Base-by-base conservation (phyloP, 2,888 invertebrate species). In the Machimus atricapillus region DNA sequence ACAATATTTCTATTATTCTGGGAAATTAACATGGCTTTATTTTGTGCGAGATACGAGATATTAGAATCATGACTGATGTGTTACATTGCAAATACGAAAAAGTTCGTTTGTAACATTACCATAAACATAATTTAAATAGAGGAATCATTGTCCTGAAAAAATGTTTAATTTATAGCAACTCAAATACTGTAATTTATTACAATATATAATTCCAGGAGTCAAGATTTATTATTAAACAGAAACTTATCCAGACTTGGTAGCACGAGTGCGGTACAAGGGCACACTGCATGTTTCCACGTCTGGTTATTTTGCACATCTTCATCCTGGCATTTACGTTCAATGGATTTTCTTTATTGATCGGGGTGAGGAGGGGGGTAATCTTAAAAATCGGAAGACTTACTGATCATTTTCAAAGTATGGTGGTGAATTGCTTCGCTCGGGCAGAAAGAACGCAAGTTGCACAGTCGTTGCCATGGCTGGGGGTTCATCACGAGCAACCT, bases 391-490 rank as follows among this genome's bases (percentile, higher is more conserved):
- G 31, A 81, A 74, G 34, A 94, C 95, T 94, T 93, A 96, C 96
- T 95, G 95, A 91, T 95, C 95, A 91, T 95, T 96, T 91, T 96
- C 96, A 92, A 96, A 96, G 92, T 96, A 96, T 16, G 96, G 96
- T 86, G 96, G 95, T 46, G 95, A 95, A 91, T 96, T 96, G 88
- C 95, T 95, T 76, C 95, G 94, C 90, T 96, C 96, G n/a, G 96
- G 96, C 86, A 96, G 93, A 88, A 97, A 95, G 89, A 98, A 95
- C 14, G 97, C 97, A 87, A 98, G 94, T 91, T 96, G 96, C 7
- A 97, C 97, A 0, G 96, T 96, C 1, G 96, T 95, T 34, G 97
- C 96, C 94, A 96, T 96, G 31, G 97, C 96, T 89, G 96, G 95
- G 14, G 95, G 96, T 89, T 96, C 96, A 88, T 95, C 94, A 89